Percentiles rank a stretch among this genome's conserved stretches.
Conservation (phyloP, 1,140 invertebrate genomes). For the Caenorhabditis tropicalis region DNA sequence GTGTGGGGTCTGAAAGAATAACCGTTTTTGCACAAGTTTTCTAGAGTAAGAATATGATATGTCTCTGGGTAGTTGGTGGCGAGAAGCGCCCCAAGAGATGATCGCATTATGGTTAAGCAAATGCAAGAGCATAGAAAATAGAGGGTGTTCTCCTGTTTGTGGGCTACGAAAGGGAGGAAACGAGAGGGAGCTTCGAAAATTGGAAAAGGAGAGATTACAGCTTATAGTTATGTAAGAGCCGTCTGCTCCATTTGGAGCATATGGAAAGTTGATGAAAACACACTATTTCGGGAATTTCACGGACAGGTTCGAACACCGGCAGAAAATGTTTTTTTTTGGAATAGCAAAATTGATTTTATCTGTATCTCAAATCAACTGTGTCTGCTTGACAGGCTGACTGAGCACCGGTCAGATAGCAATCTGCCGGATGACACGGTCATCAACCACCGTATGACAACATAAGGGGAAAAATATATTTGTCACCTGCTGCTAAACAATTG, state of each 20-base stretch:
- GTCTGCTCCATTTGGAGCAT: background rate
- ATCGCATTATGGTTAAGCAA: conserved; percentile 10
- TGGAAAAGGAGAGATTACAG: background rate
- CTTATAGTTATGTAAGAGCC: conserved; percentile 5
- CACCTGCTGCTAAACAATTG: background rate
- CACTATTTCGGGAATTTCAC: no score
- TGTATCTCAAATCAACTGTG: no score
- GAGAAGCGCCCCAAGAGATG: background rate
- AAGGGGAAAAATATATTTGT: background rate
- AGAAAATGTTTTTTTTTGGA: no score
- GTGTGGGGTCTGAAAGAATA: conserved; percentile 21
- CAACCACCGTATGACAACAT: conserved; percentile 14
- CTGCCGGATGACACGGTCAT: background rate
- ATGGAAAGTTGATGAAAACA: background rate
- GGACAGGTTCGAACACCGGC: no score
- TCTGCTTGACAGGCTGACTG: background rate
- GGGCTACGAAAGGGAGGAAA: background rate
- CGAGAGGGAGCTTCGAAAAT: background rate
- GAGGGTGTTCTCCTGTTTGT: background rate
- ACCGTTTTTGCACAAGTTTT: no score
- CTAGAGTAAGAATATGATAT: background rate
- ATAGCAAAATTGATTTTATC: no score
- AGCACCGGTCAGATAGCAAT: background rate
- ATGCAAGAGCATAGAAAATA: background rate
- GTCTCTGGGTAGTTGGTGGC: background rate